A percentile compares a stretch with the other conserved stretches of the same genome.
Evolutionary conservation across 1,140 invertebrate species (phyloP).

Genomic region (Wiebesia pumilae): DNA sequence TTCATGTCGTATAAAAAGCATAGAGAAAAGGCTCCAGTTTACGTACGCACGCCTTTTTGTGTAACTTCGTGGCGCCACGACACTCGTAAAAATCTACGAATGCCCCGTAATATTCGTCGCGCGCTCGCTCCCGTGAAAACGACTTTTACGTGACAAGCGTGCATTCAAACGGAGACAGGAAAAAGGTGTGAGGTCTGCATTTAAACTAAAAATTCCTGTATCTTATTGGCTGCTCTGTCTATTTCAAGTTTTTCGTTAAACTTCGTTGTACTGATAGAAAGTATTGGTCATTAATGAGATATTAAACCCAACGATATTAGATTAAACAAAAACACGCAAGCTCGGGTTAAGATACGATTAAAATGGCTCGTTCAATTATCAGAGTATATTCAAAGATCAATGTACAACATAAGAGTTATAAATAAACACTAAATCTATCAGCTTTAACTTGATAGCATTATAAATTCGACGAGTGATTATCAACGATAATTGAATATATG

Average conservation of each 20-base stretch:
- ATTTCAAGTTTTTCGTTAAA: too few species aligned
- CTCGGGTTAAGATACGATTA: too few species aligned
- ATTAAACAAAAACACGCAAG: too few species aligned
- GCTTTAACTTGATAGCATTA: neutral
- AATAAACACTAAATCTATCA: too few species aligned
- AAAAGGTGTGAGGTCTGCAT: neutral
- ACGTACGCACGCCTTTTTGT: neutral
- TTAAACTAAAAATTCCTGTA: neutral
- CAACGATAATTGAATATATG: neutral
- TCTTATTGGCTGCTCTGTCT: too few species aligned
- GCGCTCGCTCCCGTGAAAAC: neutral
- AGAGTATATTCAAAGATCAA: too few species aligned
- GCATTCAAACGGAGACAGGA: neutral
- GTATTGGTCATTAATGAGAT: too few species aligned
- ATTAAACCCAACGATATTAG: too few species aligned
- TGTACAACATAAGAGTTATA: too few species aligned
- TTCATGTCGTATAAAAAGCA: neutral
- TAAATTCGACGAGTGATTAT: neutral
- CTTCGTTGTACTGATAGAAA: too few species aligned
- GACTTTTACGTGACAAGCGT: neutral
- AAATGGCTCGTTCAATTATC: too few species aligned
- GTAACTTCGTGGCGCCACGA: neutral
- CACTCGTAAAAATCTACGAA: slow-evolving; percentile 30
- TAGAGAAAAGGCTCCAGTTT: neutral
- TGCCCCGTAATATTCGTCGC: neutral